A percentile compares a stretch with the other conserved stretches of the same genome.
phyloP scores from a whole-genome alignment of 2,797 vertebrate species.

The Rallus crepitans region DNA sequence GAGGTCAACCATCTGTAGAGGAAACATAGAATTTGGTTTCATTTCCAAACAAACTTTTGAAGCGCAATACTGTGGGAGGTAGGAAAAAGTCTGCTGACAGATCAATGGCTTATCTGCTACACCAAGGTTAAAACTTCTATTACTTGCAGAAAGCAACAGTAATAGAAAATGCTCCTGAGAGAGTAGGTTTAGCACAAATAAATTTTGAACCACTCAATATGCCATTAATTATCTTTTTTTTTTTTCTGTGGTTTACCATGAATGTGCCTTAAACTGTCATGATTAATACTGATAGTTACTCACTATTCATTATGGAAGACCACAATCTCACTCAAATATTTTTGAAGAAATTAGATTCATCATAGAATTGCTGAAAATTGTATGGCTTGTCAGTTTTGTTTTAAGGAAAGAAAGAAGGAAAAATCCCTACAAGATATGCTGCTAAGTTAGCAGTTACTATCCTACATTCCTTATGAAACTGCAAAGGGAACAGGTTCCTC shows the following conservation, averaged over 20 bases:
- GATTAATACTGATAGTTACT: constrained; percentile 19
- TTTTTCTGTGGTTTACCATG: constrained; percentile 25
- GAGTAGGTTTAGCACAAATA: constrained; percentile 63
- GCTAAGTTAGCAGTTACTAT: constrained; percentile 32
- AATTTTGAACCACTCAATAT: constrained; percentile 64
- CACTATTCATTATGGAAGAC: constrained; percentile 39
- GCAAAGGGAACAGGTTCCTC: not conserved
- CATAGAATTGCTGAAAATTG: not conserved
- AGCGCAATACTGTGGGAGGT: constrained; percentile 81
- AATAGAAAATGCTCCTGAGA: constrained; percentile 71
- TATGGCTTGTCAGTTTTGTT: not conserved
- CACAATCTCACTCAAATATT: constrained; percentile 30
- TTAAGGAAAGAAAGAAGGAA: not conserved
- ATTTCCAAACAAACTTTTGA: constrained; percentile 87
- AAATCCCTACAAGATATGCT: not conserved
- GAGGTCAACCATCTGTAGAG: constrained; percentile 87
- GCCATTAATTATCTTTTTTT: constrained; percentile 48
- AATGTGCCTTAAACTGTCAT: constrained; percentile 33
- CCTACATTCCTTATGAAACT: not conserved
- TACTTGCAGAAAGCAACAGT: constrained; percentile 70
- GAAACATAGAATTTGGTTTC: constrained; percentile 86
- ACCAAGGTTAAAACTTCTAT: constrained; percentile 79
- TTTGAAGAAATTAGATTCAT: constrained; percentile 23
- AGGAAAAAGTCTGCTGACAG: constrained; percentile 80
- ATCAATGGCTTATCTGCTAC: constrained; percentile 77